Base-by-base conservation (phyloP, 1,140 invertebrate species). In the Sinella curviseta region DNA sequence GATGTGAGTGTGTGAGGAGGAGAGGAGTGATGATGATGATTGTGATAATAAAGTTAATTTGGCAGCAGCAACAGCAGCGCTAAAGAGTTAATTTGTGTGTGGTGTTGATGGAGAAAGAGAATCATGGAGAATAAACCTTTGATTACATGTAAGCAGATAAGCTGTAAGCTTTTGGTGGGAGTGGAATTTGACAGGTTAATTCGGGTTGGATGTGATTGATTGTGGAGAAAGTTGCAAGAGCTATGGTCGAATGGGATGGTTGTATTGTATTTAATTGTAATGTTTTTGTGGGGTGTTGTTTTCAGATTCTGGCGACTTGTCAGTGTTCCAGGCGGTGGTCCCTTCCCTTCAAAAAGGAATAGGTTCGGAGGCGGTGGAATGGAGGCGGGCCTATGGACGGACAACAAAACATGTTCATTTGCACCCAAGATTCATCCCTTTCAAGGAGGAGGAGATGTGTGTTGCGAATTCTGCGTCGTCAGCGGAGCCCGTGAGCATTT, bases 301-400 rank as follows among this genome's bases (percentile, higher is more conserved):
- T 70, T 24, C 83, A 97, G 95, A 94, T 92, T 92, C 94, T 86
- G 96, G 96, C 78, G 94, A 97, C 87, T 91, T 92, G 86, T 92
- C 91, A 78, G 89, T 97, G 77, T 97, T 97, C 88, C 91, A 92
- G 78, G 91, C 91, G n/a, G 88, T 97, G 81, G 92, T 95, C 86
- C 88, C 91, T 31, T 90, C 90, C 76, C 88, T 97, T 30, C 87
- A 92, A 0, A 91, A 94, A 85, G 92, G 93, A 12, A 90, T 98
- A 78, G 93, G 95, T 8, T 89, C 93, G 84, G 95, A 97, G 85
- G 89, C 92, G 0, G 93, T 93, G 83, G 96, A 98, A 88, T 97
- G 95, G 95, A 91, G 93, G 84, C 90, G 96, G 84, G 94, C 93
- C 14, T 93, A 92, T 84, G 93, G 94, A 36, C 89, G 94, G 77